phyloP scores from a whole-genome alignment of 2,797 vertebrate species.

The Epinephelus awoara region DNA sequence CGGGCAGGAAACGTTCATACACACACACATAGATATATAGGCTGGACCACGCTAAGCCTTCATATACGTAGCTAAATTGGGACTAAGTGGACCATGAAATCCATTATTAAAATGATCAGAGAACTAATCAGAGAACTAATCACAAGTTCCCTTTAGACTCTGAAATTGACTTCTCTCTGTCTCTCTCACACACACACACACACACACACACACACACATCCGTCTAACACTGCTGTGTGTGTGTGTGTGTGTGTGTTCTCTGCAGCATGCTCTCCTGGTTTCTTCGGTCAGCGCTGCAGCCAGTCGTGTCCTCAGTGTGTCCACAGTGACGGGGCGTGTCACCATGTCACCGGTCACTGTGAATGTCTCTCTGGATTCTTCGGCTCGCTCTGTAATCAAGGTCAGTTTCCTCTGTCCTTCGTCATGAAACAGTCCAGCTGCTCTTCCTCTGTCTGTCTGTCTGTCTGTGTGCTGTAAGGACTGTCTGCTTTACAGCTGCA shows the following conservation, averaged over 20 bases:
- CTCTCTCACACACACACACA: background rate
- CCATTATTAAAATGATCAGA: constrained; percentile 38
- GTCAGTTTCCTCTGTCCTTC: constrained; percentile 72
- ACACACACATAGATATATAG: background rate
- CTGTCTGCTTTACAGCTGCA: no score
- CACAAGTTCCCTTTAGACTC: constrained; percentile 24
- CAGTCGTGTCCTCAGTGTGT: constrained; percentile 91
- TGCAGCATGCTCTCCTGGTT: constrained; percentile 91
- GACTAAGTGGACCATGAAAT: constrained; percentile 37
- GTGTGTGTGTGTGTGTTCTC: constrained; percentile 19
- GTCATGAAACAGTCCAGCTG: background rate
- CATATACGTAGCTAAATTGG: constrained; percentile 1
- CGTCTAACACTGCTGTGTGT: constrained; percentile 1
- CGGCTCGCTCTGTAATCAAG: constrained; percentile 93
- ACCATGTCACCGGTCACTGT: constrained; percentile 90
- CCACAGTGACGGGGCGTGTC: constrained; percentile 90
- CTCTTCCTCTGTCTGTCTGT: no score
- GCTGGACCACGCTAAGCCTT: constrained; percentile 2
- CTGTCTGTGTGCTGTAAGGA: no score
- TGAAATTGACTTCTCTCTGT: constrained; percentile 13
- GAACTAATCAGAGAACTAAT: constrained; percentile 48
- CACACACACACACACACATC: constrained; percentile 5
- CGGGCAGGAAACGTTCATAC: background rate
- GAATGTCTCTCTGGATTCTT: constrained; percentile 92
- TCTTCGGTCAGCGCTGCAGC: constrained; percentile 89